A percentile compares a stretch with the other conserved stretches of the same genome.
These are phyloP conservation scores for Pararge aegeria DNA, from an alignment of 1,140 invertebrate genomes.

Conservation along the genomic window DNA sequence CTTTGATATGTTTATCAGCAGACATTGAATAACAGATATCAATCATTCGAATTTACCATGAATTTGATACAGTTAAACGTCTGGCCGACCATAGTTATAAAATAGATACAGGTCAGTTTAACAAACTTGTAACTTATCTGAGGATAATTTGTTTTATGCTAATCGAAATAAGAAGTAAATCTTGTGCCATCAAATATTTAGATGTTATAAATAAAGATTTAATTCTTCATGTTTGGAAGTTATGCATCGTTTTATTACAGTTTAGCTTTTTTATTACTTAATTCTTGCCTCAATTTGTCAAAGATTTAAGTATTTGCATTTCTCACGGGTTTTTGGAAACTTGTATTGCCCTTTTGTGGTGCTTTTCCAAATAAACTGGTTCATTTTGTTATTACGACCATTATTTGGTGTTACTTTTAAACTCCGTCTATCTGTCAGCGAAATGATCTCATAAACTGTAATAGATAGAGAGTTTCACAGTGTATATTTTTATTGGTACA, in stretches of 20 bases:
- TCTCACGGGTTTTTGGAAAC: neutral
- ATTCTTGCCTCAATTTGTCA: neutral
- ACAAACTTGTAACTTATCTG: constrained; percentile 15
- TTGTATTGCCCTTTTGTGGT: too few species aligned
- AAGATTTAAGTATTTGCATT: neutral
- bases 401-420: too few species aligned
- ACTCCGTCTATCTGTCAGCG: too few species aligned
- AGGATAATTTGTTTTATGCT: neutral
- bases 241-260: neutral
- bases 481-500: too few species aligned
- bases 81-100: neutral
- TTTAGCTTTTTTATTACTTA: neutral
- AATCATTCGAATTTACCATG: constrained; percentile 38
- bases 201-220: constrained; percentile 5
- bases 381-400: too few species aligned
- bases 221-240: neutral
- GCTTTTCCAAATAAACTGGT: too few species aligned
- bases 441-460: too few species aligned
- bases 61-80: constrained; percentile 20
- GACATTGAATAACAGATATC: constrained; percentile 51
- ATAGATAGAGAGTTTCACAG: too few species aligned
- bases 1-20: constrained; percentile 53
- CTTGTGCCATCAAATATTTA: neutral
- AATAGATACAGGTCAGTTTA: neutral
- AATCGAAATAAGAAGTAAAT: constrained; percentile 1